Conservation (phyloP, 92 coral and sea anemone genomes). For the Porites evermanni region DNA sequence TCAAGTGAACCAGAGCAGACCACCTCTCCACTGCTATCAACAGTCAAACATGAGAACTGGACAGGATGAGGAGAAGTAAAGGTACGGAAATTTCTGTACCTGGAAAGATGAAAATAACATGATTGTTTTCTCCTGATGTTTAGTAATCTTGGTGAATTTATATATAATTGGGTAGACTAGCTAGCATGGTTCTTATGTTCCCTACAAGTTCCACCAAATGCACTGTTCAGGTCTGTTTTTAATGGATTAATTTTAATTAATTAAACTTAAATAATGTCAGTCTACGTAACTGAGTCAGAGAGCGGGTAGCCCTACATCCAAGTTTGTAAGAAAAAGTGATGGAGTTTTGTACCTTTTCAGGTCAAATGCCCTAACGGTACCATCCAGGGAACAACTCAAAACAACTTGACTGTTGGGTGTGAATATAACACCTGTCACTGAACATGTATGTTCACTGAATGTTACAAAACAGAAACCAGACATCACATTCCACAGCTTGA, state of each 20-base stretch:
- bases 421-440: constrained; percentile 89
- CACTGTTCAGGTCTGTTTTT: too few relatives aligned
- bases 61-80: constrained; percentile 95
- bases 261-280: not conserved
- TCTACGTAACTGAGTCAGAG: not conserved
- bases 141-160: too few relatives aligned
- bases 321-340: not conserved
- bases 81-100: constrained; percentile 96
- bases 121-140: too few relatives aligned
- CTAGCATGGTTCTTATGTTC: too few relatives aligned
- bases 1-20: constrained; percentile 93
- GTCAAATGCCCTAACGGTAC: constrained; percentile 98
- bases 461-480: constrained; percentile 99
- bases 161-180: too few relatives aligned
- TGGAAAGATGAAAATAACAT: constrained; percentile 20
- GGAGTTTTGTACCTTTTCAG: constrained; percentile 84
- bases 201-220: too few relatives aligned
- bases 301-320: not conserved
- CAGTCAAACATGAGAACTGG: constrained; percentile 93
- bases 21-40: constrained; percentile 95
- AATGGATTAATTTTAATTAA: too few relatives aligned
- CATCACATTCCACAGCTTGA: constrained; percentile 92
- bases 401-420: constrained; percentile 91
- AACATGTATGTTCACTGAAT: constrained; percentile 89
- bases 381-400: constrained; percentile 93